phyloP scores from a whole-genome alignment of 2,797 vertebrate species.

The Crax fasciolata region DNA sequence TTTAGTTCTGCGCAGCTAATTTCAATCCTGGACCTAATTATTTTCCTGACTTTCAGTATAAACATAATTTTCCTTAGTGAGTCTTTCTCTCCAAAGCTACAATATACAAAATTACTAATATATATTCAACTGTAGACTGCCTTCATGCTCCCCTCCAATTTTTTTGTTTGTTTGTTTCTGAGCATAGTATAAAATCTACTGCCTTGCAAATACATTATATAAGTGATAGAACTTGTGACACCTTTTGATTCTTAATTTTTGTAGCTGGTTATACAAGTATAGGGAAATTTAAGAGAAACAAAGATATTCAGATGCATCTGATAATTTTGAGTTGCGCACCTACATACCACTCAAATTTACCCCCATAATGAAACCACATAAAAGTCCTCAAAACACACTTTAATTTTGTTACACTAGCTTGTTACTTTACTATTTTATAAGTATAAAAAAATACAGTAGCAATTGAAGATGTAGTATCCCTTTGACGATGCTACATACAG shows the following conservation, averaged over 20 bases:
- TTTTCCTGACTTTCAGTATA: background rate
- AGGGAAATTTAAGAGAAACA: background rate
- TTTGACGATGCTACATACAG: background rate
- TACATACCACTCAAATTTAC: background rate
- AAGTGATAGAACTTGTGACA: background rate
- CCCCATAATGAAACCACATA: background rate
- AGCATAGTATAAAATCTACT: background rate
- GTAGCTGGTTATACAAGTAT: background rate
- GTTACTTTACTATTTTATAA: background rate
- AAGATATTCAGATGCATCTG: background rate
- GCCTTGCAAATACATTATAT: background rate
- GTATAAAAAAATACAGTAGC: background rate
- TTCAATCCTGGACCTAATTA: background rate
- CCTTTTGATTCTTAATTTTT: background rate
- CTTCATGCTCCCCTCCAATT: accelerated
- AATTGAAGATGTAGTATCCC: background rate
- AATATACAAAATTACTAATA: background rate
- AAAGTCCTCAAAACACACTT: background rate
- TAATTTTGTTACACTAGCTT: background rate
- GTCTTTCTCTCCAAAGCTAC: background rate
- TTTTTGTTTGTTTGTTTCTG: background rate
- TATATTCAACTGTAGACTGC: background rate
- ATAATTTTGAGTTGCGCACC: background rate
- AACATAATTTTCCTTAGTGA: background rate
- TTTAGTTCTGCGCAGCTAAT: background rate